A percentile compares a stretch with the other conserved stretches of the same genome.
Conservation (phyloP, 2,888 invertebrate genomes). For the Nematopogon swammerdamellus region DNA sequence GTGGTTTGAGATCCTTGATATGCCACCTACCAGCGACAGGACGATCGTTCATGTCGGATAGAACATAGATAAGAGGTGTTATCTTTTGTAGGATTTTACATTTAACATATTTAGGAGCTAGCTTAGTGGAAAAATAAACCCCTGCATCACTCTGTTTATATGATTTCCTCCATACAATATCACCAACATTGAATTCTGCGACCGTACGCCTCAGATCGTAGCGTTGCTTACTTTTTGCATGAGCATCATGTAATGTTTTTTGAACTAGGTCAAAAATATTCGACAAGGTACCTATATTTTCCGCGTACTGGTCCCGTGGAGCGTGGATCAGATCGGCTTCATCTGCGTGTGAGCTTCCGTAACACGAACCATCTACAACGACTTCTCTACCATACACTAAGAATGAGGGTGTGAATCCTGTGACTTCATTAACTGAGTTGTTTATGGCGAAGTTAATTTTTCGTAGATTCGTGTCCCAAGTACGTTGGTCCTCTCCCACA, state of each 20-base stretch:
- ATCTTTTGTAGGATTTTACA: not conserved
- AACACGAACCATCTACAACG: not conserved
- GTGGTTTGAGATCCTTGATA: not conserved
- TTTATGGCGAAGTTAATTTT: constrained; percentile 17
- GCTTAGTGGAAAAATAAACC: constrained; percentile 1
- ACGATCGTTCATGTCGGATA: not conserved
- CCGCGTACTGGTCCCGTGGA: constrained; percentile 5
- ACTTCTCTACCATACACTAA: constrained; percentile 14
- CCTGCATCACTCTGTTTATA: constrained; percentile 13
- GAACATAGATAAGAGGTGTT: not conserved
- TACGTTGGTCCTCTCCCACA: constrained; percentile 4
- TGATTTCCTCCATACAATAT: constrained; percentile 14
- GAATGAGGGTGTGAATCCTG: constrained; percentile 12
- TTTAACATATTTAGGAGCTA: not conserved
- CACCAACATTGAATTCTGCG: constrained; percentile 3
- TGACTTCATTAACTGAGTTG: constrained; percentile 10
- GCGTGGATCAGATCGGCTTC: not conserved
- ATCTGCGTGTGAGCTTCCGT: not conserved
- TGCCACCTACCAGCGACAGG: not conserved
- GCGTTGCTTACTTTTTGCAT: not conserved
- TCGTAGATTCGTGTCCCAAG: constrained; percentile 15
- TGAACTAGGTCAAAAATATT: constrained; percentile 1
- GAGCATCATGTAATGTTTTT: not conserved
- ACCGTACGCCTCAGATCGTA: not conserved
- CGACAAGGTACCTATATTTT: constrained; percentile 3